Evolutionary conservation across 2,113 vertebrate genomes (phyloP).

Genomic region (Pogona vitticeps): DNA sequence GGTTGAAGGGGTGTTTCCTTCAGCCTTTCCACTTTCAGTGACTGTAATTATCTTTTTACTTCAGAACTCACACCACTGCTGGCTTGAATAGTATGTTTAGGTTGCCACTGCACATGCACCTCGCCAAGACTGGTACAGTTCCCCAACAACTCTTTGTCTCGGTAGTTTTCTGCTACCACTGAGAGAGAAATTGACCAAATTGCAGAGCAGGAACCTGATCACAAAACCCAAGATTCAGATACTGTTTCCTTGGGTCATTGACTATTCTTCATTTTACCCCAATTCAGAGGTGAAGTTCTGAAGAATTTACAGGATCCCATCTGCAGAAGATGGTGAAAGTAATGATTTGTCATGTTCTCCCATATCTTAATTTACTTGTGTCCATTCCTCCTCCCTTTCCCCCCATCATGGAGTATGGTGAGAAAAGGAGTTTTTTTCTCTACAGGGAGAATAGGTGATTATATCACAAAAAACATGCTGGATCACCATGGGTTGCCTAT

Average conservation of each 20-base stretch:
- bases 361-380: no score
- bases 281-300: neutral
- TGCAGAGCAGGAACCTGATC: neutral
- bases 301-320: neutral
- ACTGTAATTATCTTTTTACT: neutral
- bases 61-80: neutral
- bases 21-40: neutral
- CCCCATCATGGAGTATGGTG: no score
- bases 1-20: neutral
- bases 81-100: neutral
- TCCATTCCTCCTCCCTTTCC: no score
- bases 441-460: no score
- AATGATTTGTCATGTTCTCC: neutral
- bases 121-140: neutral
- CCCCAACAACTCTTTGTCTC: no score
- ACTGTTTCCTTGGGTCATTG: neutral
- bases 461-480: no score
- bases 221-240: neutral
- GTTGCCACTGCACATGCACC: neutral
- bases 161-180: neutral
- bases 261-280: neutral
- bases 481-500: no score
- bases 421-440: no score
- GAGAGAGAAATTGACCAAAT: neutral
- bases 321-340: neutral